Evolutionary conservation across 2,113 vertebrate genomes (phyloP), one percentile per base, ranked within the genome.

Genomic region (Pseudorhombus dupliciocellatus): DNA sequence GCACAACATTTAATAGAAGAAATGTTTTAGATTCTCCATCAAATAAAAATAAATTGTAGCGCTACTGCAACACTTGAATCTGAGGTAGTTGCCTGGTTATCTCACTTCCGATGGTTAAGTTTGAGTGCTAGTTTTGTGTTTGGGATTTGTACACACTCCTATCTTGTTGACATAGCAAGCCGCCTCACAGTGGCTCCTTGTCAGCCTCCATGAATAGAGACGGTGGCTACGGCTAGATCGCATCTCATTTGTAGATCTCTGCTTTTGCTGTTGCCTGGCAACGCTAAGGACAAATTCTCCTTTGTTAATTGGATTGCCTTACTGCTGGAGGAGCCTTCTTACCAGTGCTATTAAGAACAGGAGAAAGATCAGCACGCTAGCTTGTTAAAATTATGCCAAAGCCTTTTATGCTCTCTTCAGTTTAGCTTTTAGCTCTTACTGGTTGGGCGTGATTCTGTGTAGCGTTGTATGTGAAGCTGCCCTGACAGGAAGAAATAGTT

Each of bases 251-350:
- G 80, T 83, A 77, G 85, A 84, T 80, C 84, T 70, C 76, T 74
- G 85, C 82, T 73, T 74, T 81, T 14, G 59, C 75, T 66, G 88
- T 90, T 87, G 88, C 85, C 65, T 76, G 52, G 88, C 66, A 88
- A 87, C 71, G 3, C 11, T 4, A 82, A 83, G 77, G 71, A 89
- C 79, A 90, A 44, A 77, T 70, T 84, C 74, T 72, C 44, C 77
- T 83, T 88, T 90, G 84, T 90, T 91, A 89, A 90, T 91, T 87
- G 87, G 87, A 90, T 91, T 88, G 54, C 75, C 54, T 63, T 75
- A 34, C 75, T 69, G 76, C 73, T 66, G 69, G 31, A 51, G 52
- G 58, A 84, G 64, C 59, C 66, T 74, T 59, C 76, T 87, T 78
- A 65, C 55, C 31, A 73, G 22, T 21, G 42, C 22, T 60, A 20